These are phyloP conservation scores for Shinisaurus crocodilurus DNA, from an alignment of 2,113 vertebrate genomes.

Conservation along the genomic window DNA sequence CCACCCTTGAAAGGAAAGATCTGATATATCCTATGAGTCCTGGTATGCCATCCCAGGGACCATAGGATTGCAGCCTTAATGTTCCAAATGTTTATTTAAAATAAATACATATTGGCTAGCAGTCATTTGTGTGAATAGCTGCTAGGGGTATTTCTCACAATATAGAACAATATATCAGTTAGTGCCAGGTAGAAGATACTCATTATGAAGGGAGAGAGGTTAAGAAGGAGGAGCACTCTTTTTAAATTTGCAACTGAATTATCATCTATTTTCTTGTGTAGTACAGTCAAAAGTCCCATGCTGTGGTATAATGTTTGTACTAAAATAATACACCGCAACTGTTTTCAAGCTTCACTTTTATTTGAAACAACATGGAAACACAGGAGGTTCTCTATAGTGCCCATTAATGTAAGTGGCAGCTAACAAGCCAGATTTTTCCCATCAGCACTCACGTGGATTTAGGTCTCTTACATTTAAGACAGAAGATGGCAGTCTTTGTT, in stretches of 20 bases:
- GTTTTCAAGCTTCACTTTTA: not conserved
- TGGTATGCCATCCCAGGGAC: too few species aligned
- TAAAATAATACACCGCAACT: not conserved
- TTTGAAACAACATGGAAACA: not conserved
- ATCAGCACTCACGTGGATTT: not conserved
- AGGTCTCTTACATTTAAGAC: constrained; percentile 33
- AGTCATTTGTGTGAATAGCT: not conserved
- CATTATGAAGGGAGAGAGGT: not conserved
- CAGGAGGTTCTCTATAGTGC: not conserved
- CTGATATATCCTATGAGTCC: too few species aligned
- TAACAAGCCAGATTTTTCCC: not conserved
- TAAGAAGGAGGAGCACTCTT: not conserved
- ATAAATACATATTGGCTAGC: not conserved
- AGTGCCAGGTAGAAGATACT: not conserved
- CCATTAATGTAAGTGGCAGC: not conserved
- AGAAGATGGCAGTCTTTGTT: constrained; percentile 69
- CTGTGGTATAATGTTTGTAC: not conserved
- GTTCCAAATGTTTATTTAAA: not conserved
- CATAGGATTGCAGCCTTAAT: too few species aligned
- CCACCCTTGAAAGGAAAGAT: too few species aligned
- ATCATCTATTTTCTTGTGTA: not conserved
- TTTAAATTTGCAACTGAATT: not conserved
- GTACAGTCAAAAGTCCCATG: not conserved
- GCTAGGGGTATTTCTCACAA: not conserved
- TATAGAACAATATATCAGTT: not conserved